These are phyloP conservation scores for Lepidocyrtinus sp. DNA, from an alignment of 2,888 invertebrate genomes.

Conservation along the genomic window DNA sequence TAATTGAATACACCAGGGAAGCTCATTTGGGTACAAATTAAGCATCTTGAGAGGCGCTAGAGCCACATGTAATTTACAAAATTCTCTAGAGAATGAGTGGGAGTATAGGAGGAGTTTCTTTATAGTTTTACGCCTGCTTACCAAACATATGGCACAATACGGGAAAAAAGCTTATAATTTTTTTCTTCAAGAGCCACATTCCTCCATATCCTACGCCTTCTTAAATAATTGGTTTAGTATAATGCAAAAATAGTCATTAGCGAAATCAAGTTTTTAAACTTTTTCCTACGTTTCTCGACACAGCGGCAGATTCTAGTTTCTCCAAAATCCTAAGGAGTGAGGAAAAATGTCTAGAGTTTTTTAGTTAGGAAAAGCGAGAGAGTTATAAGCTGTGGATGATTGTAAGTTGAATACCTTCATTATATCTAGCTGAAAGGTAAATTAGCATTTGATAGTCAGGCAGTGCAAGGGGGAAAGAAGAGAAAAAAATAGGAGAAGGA, in stretches of 20 bases:
- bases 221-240: neutral
- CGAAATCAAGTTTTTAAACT: neutral
- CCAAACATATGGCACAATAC: no score
- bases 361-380: neutral
- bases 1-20: neutral
- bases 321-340: no score
- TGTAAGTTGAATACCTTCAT: neutral
- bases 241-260: neutral
- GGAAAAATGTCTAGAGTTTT: no score
- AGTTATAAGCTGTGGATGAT: neutral
- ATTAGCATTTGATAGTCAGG: neutral
- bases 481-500: constrained; percentile 36
- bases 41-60: no score
- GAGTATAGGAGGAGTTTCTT: no score
- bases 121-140: no score
- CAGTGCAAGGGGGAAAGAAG: constrained; percentile 24
- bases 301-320: no score
- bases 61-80: no score
- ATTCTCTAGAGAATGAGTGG: no score
- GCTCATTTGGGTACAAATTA: neutral
- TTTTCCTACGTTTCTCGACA: neutral
- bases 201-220: no score
- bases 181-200: no score
- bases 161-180: no score
- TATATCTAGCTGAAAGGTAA: constrained; percentile 7